Evolutionary conservation across 2,888 invertebrate genomes (phyloP).

Genomic region (Torymus texanus): DNA sequence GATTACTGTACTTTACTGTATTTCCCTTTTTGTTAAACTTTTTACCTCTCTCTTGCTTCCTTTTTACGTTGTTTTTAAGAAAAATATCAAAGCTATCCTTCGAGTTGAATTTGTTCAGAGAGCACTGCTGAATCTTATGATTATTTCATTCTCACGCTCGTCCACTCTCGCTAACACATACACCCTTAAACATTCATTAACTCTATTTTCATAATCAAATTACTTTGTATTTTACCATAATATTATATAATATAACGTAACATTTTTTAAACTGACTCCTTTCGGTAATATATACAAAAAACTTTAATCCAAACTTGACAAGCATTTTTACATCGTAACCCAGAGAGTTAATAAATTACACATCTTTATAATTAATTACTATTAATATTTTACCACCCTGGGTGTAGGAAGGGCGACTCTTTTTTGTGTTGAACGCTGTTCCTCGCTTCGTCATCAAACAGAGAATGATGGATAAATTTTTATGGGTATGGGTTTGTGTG

Average conservation of each 20-base stretch:
- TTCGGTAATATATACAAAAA: slow-evolving; percentile 68
- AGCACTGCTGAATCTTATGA: slow-evolving; percentile 63
- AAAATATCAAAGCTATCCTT: slow-evolving; percentile 60
- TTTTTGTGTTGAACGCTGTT: slow-evolving; percentile 33
- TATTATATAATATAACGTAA: slow-evolving; percentile 62
- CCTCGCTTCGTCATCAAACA: slow-evolving; percentile 14
- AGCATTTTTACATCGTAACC: slow-evolving; percentile 63
- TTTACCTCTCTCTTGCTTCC: slow-evolving; percentile 48
- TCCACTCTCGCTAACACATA: slow-evolving; percentile 54
- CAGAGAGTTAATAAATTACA: slow-evolving; percentile 72
- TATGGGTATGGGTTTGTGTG: too few relatives aligned
- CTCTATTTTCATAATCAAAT: slow-evolving; percentile 33
- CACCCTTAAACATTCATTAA: slow-evolving; percentile 15
- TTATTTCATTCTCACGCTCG: slow-evolving; percentile 48
- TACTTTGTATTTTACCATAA: slow-evolving; percentile 32
- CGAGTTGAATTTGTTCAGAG: slow-evolving; percentile 62
- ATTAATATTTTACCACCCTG: slow-evolving; percentile 67
- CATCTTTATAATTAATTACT: slow-evolving; percentile 56
- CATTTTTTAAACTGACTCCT: slow-evolving; percentile 60
- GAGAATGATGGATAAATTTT: neutral
- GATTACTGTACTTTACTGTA: slow-evolving; percentile 65
- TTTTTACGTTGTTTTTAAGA: slow-evolving; percentile 49
- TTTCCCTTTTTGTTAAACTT: slow-evolving; percentile 52
- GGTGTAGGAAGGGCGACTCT: slow-evolving; percentile 59
- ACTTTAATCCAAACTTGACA: slow-evolving; percentile 61